phyloP scores from a whole-genome alignment of 2,888 invertebrate species.

The Polylopha cassiicola region DNA sequence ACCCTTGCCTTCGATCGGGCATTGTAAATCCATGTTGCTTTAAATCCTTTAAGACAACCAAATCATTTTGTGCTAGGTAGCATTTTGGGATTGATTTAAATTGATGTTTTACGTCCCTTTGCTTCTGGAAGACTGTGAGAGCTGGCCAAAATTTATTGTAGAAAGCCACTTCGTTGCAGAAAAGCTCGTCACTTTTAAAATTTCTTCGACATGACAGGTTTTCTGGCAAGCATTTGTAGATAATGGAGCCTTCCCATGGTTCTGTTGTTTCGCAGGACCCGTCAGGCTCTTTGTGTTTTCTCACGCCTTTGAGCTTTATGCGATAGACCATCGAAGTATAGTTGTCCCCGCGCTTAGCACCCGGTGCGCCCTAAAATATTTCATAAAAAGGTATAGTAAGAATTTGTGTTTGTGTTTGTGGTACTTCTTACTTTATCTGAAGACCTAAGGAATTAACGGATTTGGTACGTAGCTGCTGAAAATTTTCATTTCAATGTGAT shows the following conservation, averaged over 20 bases:
- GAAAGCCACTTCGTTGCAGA: slow-evolving; percentile 84
- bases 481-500: too few relatives aligned
- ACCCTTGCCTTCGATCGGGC: slow-evolving; percentile 79
- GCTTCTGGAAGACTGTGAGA: slow-evolving; percentile 76
- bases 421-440: too few relatives aligned
- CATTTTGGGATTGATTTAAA: slow-evolving; percentile 79
- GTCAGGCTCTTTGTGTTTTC: slow-evolving; percentile 44
- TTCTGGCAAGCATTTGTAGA: slow-evolving; percentile 84
- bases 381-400: too few relatives aligned
- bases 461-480: too few relatives aligned
- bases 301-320: slow-evolving; percentile 75
- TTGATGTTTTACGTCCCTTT: slow-evolving; percentile 56
- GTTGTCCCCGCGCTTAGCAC: slow-evolving; percentile 85
- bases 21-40: slow-evolving; percentile 78
- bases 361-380: slow-evolving; percentile 76
- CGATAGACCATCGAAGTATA: slow-evolving; percentile 85
- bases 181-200: slow-evolving; percentile 83
- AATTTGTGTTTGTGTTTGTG: too few relatives aligned
- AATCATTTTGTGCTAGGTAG: slow-evolving; percentile 76
- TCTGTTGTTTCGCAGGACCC: slow-evolving; percentile 49
- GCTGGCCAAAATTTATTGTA: slow-evolving; percentile 84
- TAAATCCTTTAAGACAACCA: slow-evolving; percentile 79
- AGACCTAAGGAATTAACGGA: too few relatives aligned
- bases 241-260: slow-evolving; percentile 81
- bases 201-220: slow-evolving; percentile 80